Base-by-base conservation (phyloP, 1,140 invertebrate genomes). In the Copidosoma floridanum region DNA sequence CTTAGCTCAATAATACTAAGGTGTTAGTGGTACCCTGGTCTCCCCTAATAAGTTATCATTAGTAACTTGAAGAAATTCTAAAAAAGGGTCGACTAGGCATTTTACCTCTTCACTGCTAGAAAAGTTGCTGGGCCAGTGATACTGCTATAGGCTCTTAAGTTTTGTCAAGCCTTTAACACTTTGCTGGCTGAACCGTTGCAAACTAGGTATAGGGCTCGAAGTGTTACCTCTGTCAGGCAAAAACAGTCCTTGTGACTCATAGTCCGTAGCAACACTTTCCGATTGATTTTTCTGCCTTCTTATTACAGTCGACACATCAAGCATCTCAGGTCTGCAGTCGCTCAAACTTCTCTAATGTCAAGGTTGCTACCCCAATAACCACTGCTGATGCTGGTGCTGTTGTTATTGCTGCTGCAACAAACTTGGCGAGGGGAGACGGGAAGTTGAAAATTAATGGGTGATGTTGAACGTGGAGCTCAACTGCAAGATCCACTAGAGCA, bases 401-500 rank as follows among this genome's bases (percentile, higher is more conserved):
- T 41, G 18, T 41, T 16, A 6, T 41, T 6, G 29, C 29, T 32
- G 29, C n/a, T n/a, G n/a, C n/a, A n/a, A n/a, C n/a, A n/a, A n/a
- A n/a, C n/a, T n/a, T n/a, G n/a, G n/a, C n/a, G n/a, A n/a, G n/a
- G n/a, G n/a, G n/a, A n/a, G n/a, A n/a, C n/a, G n/a, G n/a, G n/a
- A n/a, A n/a, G n/a, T n/a, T n/a, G n/a, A n/a, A n/a, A n/a, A n/a
- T n/a, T n/a, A n/a, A n/a, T n/a, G 29, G 29, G 6, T 32, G 29
- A 6, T 32, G 29, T 32, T 32, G 29, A 6, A 32, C 29, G 29
- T 8, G 29, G 10, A 82, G 72, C 69, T 83, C 84, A 41, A 85
- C 81, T 8, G 95, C 84, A 0, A 93, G 93, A n/a, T n/a, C n/a
- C n/a, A n/a, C 88, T 93, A 95, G 27, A 85, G 83, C 52, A 94